These are phyloP conservation scores for Galleria mellonella DNA, from an alignment of 1,140 invertebrate genomes.

Conservation along the genomic window DNA sequence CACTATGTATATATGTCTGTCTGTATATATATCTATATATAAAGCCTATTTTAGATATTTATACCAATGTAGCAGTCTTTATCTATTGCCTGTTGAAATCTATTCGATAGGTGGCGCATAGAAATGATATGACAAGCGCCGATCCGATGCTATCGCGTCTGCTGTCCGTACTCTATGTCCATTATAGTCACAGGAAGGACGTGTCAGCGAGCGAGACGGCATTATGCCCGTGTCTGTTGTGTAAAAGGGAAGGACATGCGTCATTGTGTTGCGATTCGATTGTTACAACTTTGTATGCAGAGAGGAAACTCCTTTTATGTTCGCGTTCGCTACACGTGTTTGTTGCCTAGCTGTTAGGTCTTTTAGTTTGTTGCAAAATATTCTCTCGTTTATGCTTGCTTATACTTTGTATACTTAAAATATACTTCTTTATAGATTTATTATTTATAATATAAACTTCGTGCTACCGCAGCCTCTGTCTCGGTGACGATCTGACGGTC, in stretches of 20 bases:
- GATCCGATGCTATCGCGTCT: constrained; percentile 40
- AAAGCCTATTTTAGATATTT: not conserved
- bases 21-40: not conserved
- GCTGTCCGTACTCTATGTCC: constrained; percentile 27
- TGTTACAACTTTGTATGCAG: constrained; percentile 54
- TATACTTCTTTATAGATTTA: too few relatives aligned
- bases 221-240: constrained; percentile 42
- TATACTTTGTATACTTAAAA: too few relatives aligned
- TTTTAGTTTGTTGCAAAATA: too few relatives aligned
- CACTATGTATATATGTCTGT: too few relatives aligned
- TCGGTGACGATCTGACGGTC: constrained; percentile 23
- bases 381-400: too few relatives aligned
- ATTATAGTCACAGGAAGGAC: constrained; percentile 46
- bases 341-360: too few relatives aligned
- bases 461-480: constrained; percentile 17
- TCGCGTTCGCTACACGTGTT: constrained; percentile 2
- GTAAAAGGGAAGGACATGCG: constrained; percentile 52
- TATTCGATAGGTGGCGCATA: constrained; percentile 23
- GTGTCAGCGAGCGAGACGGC: constrained; percentile 47
- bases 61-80: constrained; percentile 15
- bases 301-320: constrained; percentile 47
- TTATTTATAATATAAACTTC: too few relatives aligned
- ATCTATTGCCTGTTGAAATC: constrained; percentile 20
- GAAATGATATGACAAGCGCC: constrained; percentile 28
- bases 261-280: constrained; percentile 55